Conservation (phyloP, 2,797 vertebrate species). For the Salmo trutta region DNA sequence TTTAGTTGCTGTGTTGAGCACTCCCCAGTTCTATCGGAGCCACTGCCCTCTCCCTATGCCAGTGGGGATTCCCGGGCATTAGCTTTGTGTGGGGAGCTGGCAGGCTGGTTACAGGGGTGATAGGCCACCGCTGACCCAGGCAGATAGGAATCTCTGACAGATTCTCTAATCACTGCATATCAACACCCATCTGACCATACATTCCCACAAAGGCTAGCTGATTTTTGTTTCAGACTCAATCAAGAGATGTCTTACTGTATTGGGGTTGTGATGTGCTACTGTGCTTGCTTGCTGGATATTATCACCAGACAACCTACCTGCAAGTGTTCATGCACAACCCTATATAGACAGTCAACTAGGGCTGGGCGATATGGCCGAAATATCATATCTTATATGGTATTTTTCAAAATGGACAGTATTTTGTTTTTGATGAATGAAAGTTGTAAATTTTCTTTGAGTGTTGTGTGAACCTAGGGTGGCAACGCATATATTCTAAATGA, state of each 20-base stretch:
- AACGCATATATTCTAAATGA: too few relatives aligned
- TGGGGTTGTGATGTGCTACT: background rate
- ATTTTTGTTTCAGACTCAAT: background rate
- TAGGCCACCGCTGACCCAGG: constrained; percentile 23
- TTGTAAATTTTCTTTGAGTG: too few relatives aligned
- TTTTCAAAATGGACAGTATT: too few relatives aligned
- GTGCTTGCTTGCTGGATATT: background rate
- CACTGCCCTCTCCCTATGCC: constrained; percentile 1
- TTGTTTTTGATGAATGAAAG: too few relatives aligned
- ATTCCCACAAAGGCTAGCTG: background rate
- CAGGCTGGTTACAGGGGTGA: constrained; percentile 16
- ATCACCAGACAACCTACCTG: background rate
- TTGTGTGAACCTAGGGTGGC: too few relatives aligned
- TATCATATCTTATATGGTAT: too few relatives aligned
- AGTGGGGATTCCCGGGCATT: constrained; percentile 34
- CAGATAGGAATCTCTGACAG: constrained; percentile 14
- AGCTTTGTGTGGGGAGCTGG: constrained; percentile 27
- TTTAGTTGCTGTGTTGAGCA: background rate
- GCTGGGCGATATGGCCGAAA: too few relatives aligned
- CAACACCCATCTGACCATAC: background rate
- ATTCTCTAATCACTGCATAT: background rate
- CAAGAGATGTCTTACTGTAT: background rate
- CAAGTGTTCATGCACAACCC: background rate
- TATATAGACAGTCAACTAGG: background rate
- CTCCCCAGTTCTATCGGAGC: background rate